Conservation (phyloP, 2,888 invertebrate species). For the Geophilus truncorum region DNA sequence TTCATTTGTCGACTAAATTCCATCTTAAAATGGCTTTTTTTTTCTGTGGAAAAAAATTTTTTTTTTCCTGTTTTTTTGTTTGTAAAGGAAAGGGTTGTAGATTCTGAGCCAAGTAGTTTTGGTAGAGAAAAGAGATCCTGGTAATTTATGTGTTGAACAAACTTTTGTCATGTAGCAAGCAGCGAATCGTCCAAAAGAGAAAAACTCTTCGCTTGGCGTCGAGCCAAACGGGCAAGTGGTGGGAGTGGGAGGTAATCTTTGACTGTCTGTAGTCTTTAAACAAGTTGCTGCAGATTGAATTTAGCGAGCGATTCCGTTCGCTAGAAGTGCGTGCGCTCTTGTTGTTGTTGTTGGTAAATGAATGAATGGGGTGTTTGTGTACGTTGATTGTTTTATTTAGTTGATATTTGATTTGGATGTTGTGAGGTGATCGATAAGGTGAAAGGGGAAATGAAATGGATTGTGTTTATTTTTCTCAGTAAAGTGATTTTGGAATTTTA, state of each 20-base stretch:
- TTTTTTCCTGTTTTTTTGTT: neutral
- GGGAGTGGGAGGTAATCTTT: neutral
- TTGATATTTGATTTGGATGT: no score
- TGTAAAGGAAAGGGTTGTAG: conserved; percentile 6
- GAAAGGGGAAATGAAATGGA: no score
- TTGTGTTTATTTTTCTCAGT: neutral
- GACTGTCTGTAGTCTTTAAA: neutral
- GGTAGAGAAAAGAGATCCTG: neutral
- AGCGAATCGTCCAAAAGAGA: neutral
- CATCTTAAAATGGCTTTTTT: neutral
- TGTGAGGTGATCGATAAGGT: no score
- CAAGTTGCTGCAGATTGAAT: neutral
- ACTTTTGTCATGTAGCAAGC: conserved; percentile 3
- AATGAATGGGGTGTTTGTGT: neutral
- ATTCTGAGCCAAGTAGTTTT: neutral
- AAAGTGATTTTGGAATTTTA: no score
- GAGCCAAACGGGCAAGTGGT: neutral
- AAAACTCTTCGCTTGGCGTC: neutral
- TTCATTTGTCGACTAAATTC: neutral
- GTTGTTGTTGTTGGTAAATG: neutral
- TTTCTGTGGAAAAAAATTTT: neutral
- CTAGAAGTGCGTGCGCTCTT: no score
- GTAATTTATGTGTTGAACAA: conserved; percentile 18
- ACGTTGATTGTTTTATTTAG: neutral
- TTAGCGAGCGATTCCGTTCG: neutral